phyloP scores from a whole-genome alignment of 1,140 invertebrate genomes.

The Copidosoma floridanum region DNA sequence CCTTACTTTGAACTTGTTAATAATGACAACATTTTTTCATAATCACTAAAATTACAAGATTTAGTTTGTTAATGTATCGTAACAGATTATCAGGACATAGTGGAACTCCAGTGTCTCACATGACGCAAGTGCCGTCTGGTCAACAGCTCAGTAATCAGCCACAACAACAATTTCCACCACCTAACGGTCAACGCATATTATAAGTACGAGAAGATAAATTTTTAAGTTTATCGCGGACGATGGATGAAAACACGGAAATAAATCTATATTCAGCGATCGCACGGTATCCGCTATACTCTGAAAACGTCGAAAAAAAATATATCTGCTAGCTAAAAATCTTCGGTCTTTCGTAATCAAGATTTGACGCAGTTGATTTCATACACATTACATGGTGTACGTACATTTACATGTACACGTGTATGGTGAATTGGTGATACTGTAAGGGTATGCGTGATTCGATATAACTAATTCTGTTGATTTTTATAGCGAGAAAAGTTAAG shows the following conservation, averaged over 20 bases:
- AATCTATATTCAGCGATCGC: conserved; percentile 35
- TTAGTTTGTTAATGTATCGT: conserved; percentile 27
- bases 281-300: conserved; percentile 45
- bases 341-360: conserved; percentile 34
- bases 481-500: too few species aligned
- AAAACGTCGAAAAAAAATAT: conserved; percentile 24
- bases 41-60: too few species aligned
- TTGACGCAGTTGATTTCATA: conserved; percentile 3
- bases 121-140: conserved; percentile 35
- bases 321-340: conserved; percentile 44
- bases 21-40: too few species aligned
- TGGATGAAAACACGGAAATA: conserved; percentile 9
- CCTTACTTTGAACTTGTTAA: too few species aligned
- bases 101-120: conserved; percentile 30
- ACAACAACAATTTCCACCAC: conserved; percentile 42
- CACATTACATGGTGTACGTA: background rate
- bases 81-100: conserved; percentile 42
- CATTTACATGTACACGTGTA: background rate
- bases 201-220: conserved; percentile 34
- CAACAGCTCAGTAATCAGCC: conserved; percentile 32
- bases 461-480: too few species aligned
- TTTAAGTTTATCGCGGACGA: too few species aligned
- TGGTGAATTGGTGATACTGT: too few species aligned
- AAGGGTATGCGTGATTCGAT: too few species aligned
- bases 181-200: conserved; percentile 47